These are phyloP conservation scores for Halictus ligatus DNA, from an alignment of 2,888 invertebrate species.

Conservation along the genomic window DNA sequence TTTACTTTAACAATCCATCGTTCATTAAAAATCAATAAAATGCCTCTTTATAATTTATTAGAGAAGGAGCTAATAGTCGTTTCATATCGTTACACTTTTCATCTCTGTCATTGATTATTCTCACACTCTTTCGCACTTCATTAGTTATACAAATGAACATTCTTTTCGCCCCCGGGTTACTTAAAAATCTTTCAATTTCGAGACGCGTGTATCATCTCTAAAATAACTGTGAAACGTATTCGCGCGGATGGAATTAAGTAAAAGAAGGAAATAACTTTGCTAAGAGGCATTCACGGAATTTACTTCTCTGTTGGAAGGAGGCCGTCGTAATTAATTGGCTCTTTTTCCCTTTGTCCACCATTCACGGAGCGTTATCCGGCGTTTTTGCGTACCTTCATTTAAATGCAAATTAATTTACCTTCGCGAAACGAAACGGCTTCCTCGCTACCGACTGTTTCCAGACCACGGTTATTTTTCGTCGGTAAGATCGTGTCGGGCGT, in stretches of 20 bases:
- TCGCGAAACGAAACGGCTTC: constrained; percentile 49
- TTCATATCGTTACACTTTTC: background rate
- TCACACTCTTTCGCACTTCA: no score
- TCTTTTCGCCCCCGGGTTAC: background rate
- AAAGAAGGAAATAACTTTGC: constrained; percentile 37
- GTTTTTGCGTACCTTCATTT: constrained; percentile 64
- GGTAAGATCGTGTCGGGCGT: constrained; percentile 8
- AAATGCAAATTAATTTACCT: constrained; percentile 73
- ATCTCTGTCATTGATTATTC: no score
- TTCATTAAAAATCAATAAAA: no score
- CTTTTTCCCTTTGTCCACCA: constrained; percentile 58
- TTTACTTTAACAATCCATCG: no score
- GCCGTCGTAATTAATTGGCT: constrained; percentile 59
- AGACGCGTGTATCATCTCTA: background rate
- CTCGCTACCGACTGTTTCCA: constrained; percentile 26
- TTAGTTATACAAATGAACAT: background rate
- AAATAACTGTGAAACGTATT: background rate
- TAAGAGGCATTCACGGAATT: constrained; percentile 37
- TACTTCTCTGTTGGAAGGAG: constrained; percentile 34
- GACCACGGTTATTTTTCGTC: constrained; percentile 55
- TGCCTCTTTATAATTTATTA: no score
- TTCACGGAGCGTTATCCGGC: constrained; percentile 50
- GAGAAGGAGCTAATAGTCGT: no score
- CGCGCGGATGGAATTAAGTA: constrained; percentile 21
- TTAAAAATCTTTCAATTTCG: background rate